Percentiles rank a stretch among this genome's conserved stretches.
Conservation (phyloP, 1,140 invertebrate genomes). For the Polypedilum pembai region DNA sequence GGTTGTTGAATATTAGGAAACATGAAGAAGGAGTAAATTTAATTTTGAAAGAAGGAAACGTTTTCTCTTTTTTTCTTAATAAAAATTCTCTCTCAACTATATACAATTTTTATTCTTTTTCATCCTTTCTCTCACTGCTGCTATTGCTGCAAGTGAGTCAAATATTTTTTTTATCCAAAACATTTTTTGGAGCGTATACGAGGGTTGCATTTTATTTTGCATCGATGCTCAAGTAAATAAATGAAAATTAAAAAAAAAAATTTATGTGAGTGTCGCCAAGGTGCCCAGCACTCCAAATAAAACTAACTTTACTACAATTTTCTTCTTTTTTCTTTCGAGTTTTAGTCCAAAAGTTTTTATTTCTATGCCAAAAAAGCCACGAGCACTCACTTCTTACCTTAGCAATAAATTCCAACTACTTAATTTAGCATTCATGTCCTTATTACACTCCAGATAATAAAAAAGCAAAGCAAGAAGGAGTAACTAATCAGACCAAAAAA, state of each 20-base stretch:
- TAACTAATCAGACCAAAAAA: no score
- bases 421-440: conserved; percentile 1
- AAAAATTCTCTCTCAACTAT: neutral
- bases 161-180: conserved; percentile 6
- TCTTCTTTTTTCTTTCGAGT: no score
- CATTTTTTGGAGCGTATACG: neutral
- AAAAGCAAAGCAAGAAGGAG: no score
- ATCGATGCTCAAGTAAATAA: neutral
- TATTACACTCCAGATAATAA: neutral
- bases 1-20: no score
- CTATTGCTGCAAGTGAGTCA: neutral
- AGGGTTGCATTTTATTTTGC: neutral
- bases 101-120: neutral
- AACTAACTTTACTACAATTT: neutral
- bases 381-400: neutral
- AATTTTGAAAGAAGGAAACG: no score
- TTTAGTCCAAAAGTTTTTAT: neutral
- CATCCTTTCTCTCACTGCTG: neutral
- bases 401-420: neutral
- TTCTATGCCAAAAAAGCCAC: neutral
- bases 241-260: no score
- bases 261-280: neutral
- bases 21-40: no score
- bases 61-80: no score
- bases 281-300: conserved; percentile 1